Percentiles rank a stretch among this genome's conserved stretches.
Conservation (phyloP, 1,140 invertebrate genomes). For the Trichogramma pretiosum region DNA sequence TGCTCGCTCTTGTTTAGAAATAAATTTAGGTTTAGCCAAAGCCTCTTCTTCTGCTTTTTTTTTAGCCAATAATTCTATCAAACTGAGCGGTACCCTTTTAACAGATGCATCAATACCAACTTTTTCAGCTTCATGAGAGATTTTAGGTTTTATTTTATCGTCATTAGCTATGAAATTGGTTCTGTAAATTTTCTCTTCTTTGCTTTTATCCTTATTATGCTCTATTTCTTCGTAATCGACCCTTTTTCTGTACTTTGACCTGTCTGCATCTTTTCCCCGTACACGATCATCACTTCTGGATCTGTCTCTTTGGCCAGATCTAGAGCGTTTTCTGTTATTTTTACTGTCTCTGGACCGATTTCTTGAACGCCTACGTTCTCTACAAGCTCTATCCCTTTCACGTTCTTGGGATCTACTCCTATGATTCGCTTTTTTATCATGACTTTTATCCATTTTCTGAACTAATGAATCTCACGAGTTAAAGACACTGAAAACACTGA, state of each 20-base stretch:
- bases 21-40: conserved; percentile 89
- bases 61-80: conserved; percentile 92
- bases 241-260: conserved; percentile 33
- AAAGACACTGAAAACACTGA: no score
- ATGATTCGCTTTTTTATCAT: conserved; percentile 35
- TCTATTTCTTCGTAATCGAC: conserved; percentile 33
- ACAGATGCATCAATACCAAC: conserved; percentile 32
- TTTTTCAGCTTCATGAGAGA: conserved; percentile 36
- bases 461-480: no score
- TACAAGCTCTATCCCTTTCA: conserved; percentile 31
- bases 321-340: conserved; percentile 29
- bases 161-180: conserved; percentile 28
- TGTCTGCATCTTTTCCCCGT: conserved; percentile 32
- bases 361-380: conserved; percentile 34
- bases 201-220: conserved; percentile 37
- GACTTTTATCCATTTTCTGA: conserved; percentile 30
- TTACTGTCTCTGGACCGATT: conserved; percentile 37
- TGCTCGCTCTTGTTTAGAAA: conserved; percentile 91
- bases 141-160: conserved; percentile 45
- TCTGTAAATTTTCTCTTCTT: conserved; percentile 41
- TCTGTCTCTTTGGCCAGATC: conserved; percentile 33
- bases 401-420: conserved; percentile 34
- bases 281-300: conserved; percentile 34
- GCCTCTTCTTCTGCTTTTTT: conserved; percentile 94
- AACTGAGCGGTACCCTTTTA: conserved; percentile 27